phyloP scores from a whole-genome alignment of 92 coral and sea anemone genomes.

The Zoanthus sociatus region DNA sequence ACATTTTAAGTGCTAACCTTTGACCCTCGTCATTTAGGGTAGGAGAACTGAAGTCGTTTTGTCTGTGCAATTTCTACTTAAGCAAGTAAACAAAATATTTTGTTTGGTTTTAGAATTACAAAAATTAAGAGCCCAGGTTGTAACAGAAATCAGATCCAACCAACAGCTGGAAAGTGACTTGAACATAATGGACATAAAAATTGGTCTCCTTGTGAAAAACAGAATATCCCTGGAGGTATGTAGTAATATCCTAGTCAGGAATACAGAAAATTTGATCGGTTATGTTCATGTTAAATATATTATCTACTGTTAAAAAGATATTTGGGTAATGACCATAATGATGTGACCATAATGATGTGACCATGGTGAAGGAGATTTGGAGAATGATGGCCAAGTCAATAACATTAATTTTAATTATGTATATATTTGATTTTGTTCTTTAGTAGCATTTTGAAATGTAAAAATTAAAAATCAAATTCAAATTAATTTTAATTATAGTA shows the following conservation, averaged over 20 bases:
- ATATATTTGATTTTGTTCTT: too few relatives aligned
- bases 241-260: neutral
- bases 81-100: neutral
- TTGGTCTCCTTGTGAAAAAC: conserved; percentile 93
- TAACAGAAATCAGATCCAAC: conserved; percentile 96
- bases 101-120: conserved; percentile 74
- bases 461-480: too few relatives aligned
- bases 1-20: too few relatives aligned
- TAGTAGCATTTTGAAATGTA: too few relatives aligned
- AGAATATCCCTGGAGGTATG: conserved; percentile 93
- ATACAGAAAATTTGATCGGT: neutral
- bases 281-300: neutral
- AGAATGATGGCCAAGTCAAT: too few relatives aligned
- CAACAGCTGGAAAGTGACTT: conserved; percentile 92
- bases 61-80: neutral
- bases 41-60: too few relatives aligned
- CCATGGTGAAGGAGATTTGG: too few relatives aligned
- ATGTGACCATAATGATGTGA: neutral
- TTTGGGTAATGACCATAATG: neutral
- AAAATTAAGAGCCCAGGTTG: conserved; percentile 95
- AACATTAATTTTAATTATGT: too few relatives aligned
- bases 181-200: conserved; percentile 95
- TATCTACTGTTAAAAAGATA: neutral
- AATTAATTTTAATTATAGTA: too few relatives aligned
- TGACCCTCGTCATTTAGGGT: too few relatives aligned